phyloP scores from a whole-genome alignment of 1,140 invertebrate genomes.

The Popillia japonica region DNA sequence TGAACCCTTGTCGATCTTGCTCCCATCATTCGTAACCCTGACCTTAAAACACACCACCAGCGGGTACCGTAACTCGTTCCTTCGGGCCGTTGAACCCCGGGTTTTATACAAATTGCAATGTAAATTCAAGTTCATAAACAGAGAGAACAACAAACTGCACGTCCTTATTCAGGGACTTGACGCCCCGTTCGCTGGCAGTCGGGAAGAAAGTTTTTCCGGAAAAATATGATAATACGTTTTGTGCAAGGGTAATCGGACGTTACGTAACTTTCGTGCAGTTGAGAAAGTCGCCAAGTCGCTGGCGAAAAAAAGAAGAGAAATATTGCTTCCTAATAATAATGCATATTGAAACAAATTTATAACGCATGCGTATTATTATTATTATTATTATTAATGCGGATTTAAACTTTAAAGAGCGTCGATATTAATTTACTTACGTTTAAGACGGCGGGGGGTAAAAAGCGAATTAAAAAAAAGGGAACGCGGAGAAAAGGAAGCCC shows the following conservation, averaged over 20 bases:
- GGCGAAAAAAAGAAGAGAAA: not conserved
- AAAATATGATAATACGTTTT: conserved; percentile 4
- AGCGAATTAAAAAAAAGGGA: not conserved
- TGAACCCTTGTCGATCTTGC: conserved; percentile 2
- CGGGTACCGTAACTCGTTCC: not conserved
- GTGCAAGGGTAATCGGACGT: not conserved
- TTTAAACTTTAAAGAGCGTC: no score
- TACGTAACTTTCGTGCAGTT: conserved; percentile 10
- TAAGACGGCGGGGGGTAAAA: not conserved
- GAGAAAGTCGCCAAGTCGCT: not conserved
- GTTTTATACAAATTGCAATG: conserved; percentile 44
- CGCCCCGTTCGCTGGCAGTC: not conserved
- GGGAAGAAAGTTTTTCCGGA: not conserved
- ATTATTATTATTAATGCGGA: no score
- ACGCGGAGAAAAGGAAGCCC: not conserved
- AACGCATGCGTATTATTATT: no score
- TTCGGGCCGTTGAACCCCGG: conserved; percentile 23
- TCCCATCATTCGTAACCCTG: conserved; percentile 42
- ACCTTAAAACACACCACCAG: conserved; percentile 41
- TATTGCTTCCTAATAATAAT: no score
- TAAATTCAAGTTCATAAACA: conserved; percentile 43
- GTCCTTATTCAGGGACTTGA: not conserved
- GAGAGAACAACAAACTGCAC: not conserved
- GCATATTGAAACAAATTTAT: no score
- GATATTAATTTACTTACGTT: no score